Base-by-base conservation (phyloP, 2,888 invertebrate genomes). In the Metopia argyrocephala region DNA sequence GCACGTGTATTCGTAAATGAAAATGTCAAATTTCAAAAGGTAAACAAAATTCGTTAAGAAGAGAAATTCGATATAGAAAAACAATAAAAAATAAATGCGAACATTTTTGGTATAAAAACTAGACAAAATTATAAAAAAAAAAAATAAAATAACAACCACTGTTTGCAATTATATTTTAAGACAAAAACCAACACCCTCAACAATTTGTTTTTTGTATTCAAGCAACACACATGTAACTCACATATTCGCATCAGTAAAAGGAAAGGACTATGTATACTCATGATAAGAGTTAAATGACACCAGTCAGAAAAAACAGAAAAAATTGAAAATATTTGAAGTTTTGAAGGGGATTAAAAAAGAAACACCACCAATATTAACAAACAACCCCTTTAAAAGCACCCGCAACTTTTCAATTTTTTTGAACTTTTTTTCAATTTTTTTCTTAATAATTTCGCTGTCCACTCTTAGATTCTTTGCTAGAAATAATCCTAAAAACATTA, bases 251-350 rank as follows among this genome's bases (percentile, higher is more conserved):
- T 38, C 23, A 21, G 23, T 50, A 38, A 6, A 20, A n/a, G n/a
- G n/a, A n/a, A n/a, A n/a, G n/a, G n/a, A n/a, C n/a, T n/a, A n/a
- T n/a, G n/a, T 28, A 57, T 54, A 59, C 45, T 27, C 45, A 27
- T 25, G 57, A 54, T 69, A 76, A 76, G 69, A 80, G 76, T 78
- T 78, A 81, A 76, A 74, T 74, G 78, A 81, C 76, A 81, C 81
- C 81, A 81, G 76, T 74, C 64, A 65, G 54, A 27, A 21, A 20
- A 25, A 57, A 66, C 38, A 23, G 5, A 7, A 38, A 38, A 59
- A 66, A 50, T 38, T 38, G 9, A 12, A 7, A 12, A 38, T 38
- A 12, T 15, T 38, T 38, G 38, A 38, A 38, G 38, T 4, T 38
- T 38, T 38, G 38, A 38, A 70, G 59, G 50, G 71, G 68, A 76